phyloP scores from a whole-genome alignment of 2,113 vertebrate species.

The Lota lota region DNA sequence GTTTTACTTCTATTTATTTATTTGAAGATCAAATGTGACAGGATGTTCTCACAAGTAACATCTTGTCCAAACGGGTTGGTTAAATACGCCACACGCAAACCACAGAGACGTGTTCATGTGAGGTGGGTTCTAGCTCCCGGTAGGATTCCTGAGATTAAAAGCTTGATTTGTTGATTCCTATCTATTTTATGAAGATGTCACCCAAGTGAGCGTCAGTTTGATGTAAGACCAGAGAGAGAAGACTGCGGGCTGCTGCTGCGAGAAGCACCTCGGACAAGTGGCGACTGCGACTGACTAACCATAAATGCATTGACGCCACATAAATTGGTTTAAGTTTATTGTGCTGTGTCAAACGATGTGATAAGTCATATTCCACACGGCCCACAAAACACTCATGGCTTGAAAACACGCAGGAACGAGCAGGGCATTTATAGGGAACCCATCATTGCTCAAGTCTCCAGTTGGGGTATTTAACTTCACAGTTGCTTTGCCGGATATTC shows the following conservation, averaged over 20 bases:
- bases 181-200: slow-evolving; percentile 66
- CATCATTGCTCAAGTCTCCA: too few relatives aligned
- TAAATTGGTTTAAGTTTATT: slow-evolving; percentile 76
- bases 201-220: slow-evolving; percentile 57
- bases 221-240: slow-evolving; percentile 46
- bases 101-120: slow-evolving; percentile 22
- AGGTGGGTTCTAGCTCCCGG: slow-evolving; percentile 40
- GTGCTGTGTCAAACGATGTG: slow-evolving; percentile 68
- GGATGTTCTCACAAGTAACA: too few relatives aligned
- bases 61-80: too few relatives aligned
- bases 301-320: slow-evolving; percentile 66
- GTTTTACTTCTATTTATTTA: not conserved
- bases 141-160: slow-evolving; percentile 71
- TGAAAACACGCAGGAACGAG: not conserved
- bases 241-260: slow-evolving; percentile 17
- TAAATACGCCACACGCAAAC: too few relatives aligned
- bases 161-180: slow-evolving; percentile 70
- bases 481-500: not conserved
- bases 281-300: slow-evolving; percentile 51
- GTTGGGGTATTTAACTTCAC: not conserved
- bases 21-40: not conserved
- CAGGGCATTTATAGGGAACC: too few relatives aligned
- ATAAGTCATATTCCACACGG: slow-evolving; percentile 67
- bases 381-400: not conserved
- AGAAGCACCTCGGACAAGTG: slow-evolving; percentile 28